phyloP scores from a whole-genome alignment of 2,888 invertebrate genomes.

The Isoperla grammatica region DNA sequence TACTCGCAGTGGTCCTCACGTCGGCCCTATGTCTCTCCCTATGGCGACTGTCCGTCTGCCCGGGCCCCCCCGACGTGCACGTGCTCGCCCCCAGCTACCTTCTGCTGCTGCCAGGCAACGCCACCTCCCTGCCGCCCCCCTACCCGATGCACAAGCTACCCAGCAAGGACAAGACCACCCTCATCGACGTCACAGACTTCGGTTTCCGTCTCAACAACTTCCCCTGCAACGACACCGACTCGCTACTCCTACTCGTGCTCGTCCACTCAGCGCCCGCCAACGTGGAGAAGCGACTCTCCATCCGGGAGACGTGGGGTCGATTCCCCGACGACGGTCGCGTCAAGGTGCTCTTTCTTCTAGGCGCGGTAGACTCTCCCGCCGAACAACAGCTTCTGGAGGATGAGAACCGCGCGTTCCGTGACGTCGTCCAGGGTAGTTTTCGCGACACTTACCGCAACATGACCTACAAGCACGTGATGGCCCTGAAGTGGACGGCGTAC shows the following conservation, averaged over 20 bases:
- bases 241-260: conserved; percentile 56
- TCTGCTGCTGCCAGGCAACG: conserved; percentile 27
- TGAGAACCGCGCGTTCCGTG: conserved; percentile 55
- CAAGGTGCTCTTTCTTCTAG: conserved; percentile 59
- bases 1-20: conserved; percentile 21
- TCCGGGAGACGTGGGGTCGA: conserved; percentile 68
- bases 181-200: conserved; percentile 58
- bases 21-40: conserved; percentile 24
- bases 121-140: conserved; percentile 23
- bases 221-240: conserved; percentile 46
- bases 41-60: conserved; percentile 23
- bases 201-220: conserved; percentile 55
- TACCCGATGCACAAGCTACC: conserved; percentile 31
- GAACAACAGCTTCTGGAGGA: conserved; percentile 41
- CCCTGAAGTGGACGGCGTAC: conserved; percentile 68
- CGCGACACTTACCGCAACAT: conserved; percentile 72
- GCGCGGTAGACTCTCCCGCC: conserved; percentile 44
- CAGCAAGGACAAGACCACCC: conserved; percentile 39
- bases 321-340: background rate
- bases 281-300: conserved; percentile 56
- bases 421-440: conserved; percentile 73
- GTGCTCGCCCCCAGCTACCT: conserved; percentile 24
- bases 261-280: conserved; percentile 65
- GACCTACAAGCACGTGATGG: conserved; percentile 80
- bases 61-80: conserved; percentile 2